Percentiles rank a stretch among this genome's conserved stretches.
Conservation (phyloP, 2,888 invertebrate species). For the Cryptophagus acutangulus region DNA sequence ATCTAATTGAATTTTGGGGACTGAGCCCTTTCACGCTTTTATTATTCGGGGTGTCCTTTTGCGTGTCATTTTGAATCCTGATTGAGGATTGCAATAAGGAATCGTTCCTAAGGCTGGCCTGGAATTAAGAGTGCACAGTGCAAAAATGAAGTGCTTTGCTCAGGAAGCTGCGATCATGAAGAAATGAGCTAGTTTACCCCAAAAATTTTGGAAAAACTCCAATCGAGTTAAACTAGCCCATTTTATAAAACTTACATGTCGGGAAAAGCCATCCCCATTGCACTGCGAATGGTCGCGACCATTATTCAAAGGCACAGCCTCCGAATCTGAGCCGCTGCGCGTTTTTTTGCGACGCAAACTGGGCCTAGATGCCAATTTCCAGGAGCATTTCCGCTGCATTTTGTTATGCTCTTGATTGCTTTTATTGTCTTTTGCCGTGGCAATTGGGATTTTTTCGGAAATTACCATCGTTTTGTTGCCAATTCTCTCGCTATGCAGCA, state of each 20-base stretch:
- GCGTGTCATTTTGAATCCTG: constrained; percentile 72
- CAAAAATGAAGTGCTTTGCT: constrained; percentile 1
- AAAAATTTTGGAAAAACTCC: too few relatives aligned
- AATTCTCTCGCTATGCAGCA: constrained; percentile 46
- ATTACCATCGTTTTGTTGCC: constrained; percentile 45
- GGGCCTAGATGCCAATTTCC: constrained; percentile 64
- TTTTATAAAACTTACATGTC: constrained; percentile 45
- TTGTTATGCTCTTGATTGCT: constrained; percentile 39
- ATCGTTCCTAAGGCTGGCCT: constrained; percentile 53
- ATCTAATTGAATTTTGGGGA: constrained; percentile 67
- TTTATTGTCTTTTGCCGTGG: constrained; percentile 22
- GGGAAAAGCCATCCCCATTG: constrained; percentile 53
- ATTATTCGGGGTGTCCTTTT: constrained; percentile 66
- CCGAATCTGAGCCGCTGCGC: constrained; percentile 56
- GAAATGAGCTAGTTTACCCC: too few relatives aligned
- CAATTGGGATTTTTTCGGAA: constrained; percentile 41
- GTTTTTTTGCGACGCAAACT: constrained; percentile 66
- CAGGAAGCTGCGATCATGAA: too few relatives aligned
- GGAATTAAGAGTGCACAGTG: constrained; percentile 22
- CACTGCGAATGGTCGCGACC: constrained; percentile 71
- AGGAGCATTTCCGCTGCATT: constrained; percentile 67
- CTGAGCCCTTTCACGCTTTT: constrained; percentile 55
- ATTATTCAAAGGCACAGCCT: constrained; percentile 62
- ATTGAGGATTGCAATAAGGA: constrained; percentile 58
- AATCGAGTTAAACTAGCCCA: too few relatives aligned